A percentile compares a stretch with the other conserved stretches of the same genome.
Evolutionary conservation across 2,797 vertebrate species (phyloP).

Genomic region (Bradypodion pumilum): DNA sequence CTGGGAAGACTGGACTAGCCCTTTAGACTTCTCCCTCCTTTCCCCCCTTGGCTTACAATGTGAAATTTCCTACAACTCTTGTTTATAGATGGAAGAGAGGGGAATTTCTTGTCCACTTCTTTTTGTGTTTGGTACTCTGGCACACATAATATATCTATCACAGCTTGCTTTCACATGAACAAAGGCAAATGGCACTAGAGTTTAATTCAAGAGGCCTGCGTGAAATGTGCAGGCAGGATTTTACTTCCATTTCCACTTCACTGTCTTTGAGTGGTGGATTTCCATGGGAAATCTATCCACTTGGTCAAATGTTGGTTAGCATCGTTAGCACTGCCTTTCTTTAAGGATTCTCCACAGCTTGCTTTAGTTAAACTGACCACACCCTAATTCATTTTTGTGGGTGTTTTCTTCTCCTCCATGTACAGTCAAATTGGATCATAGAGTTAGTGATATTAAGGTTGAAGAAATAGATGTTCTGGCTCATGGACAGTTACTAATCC

Average conservation of each 20-base stretch:
- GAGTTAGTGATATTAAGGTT: background rate
- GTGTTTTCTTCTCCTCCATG: background rate
- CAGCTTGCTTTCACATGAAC: conserved; percentile 13
- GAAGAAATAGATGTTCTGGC: background rate
- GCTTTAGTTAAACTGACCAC: background rate
- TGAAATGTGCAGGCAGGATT: conserved; percentile 4
- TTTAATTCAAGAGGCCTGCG: conserved; percentile 1
- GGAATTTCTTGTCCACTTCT: background rate
- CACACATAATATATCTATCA: conserved; percentile 11
- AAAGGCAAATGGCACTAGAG: conserved; percentile 6
- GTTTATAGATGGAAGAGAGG: background rate
- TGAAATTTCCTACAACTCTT: conserved; percentile 11
- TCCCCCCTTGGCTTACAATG: conserved; percentile 7
- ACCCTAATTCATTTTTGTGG: background rate
- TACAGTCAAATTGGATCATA: background rate
- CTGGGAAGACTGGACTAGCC: background rate
- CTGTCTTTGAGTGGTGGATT: background rate
- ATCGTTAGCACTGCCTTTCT: background rate
- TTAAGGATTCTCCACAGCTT: background rate
- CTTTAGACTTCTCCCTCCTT: background rate
- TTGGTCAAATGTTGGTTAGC: background rate
- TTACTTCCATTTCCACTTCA: background rate
- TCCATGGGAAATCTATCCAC: conserved; percentile 17
- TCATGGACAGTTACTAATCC: background rate
- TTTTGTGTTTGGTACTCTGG: conserved; percentile 2